Conservation (phyloP, 2,888 invertebrate species). For the Drosophila monieri region DNA sequence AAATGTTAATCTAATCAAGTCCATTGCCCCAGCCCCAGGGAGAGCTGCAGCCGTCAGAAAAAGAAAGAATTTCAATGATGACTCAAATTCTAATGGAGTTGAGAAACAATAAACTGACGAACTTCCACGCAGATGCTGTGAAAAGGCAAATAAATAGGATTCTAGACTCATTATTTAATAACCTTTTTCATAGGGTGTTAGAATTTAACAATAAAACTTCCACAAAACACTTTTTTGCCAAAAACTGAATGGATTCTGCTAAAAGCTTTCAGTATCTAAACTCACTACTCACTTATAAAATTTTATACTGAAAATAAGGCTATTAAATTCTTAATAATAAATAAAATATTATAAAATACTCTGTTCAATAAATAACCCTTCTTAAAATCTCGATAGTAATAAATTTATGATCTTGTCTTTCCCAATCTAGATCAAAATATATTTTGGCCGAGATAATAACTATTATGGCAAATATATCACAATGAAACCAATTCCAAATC, state of each 20-base stretch:
- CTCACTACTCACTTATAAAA: too few relatives aligned
- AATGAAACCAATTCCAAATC: slow-evolving; percentile 18
- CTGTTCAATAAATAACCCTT: slow-evolving; percentile 1
- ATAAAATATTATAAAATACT: too few relatives aligned
- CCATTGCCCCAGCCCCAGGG: slow-evolving; percentile 20
- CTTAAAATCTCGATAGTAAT: neutral
- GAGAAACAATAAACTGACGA: slow-evolving; percentile 2
- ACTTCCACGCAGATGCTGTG: too few relatives aligned
- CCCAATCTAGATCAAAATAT: slow-evolving; percentile 19
- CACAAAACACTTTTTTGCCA: too few relatives aligned
- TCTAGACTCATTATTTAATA: too few relatives aligned
- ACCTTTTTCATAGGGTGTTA: too few relatives aligned
- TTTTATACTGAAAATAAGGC: too few relatives aligned
- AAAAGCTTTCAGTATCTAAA: too few relatives aligned
- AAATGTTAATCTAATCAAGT: slow-evolving; percentile 71
- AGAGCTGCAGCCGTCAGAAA: neutral
- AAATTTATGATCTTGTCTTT: neutral
- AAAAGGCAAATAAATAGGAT: too few relatives aligned
- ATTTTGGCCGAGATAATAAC: slow-evolving; percentile 13
- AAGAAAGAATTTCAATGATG: neutral
- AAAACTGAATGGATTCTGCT: too few relatives aligned
- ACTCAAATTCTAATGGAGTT: slow-evolving; percentile 4
- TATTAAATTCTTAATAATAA: too few relatives aligned
- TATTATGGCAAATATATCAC: slow-evolving; percentile 16
- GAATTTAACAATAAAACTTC: too few relatives aligned